Evolutionary conservation across 2,888 invertebrate genomes (phyloP).

Genomic region (Tenthredo distinguenda): DNA sequence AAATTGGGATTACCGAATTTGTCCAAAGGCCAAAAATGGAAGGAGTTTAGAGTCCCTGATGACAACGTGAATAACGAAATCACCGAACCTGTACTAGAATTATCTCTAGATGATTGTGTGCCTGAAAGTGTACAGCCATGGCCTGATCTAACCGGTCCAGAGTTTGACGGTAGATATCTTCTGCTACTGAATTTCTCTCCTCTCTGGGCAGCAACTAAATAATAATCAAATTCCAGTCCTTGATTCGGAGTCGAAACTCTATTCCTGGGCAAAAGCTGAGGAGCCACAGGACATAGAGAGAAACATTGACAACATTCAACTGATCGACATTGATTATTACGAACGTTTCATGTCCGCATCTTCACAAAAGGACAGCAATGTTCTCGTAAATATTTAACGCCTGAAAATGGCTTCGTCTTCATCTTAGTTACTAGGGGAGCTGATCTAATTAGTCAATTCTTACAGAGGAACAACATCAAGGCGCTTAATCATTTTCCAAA

Average conservation of each 20-base stretch:
- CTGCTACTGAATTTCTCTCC: neutral
- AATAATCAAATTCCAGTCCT: constrained; percentile 57
- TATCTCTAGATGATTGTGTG: constrained; percentile 57
- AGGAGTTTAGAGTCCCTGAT: constrained; percentile 64
- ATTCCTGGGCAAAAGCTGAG: constrained; percentile 79
- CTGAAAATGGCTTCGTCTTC: neutral
- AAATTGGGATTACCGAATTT: constrained; percentile 74
- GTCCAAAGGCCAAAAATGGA: constrained; percentile 70
- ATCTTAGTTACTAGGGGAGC: neutral
- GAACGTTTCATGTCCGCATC: constrained; percentile 81
- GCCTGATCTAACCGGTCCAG: constrained; percentile 58
- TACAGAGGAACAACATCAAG: constrained; percentile 47
- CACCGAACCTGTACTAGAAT: constrained; percentile 57
- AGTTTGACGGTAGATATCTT: constrained; percentile 64
- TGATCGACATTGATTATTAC: constrained; percentile 87
- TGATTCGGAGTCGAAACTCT: constrained; percentile 65
- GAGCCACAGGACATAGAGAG: constrained; percentile 87
- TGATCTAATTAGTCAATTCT: neutral
- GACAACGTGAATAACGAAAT: constrained; percentile 56
- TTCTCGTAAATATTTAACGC: constrained; percentile 54
- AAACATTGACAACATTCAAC: constrained; percentile 80
- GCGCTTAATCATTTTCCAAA: constrained; percentile 35
- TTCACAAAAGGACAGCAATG: constrained; percentile 57
- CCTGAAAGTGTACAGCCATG: constrained; percentile 52
- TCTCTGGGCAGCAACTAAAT: neutral